Evolutionary conservation across 2,888 invertebrate species (phyloP).

Genomic region (Linyphia triangularis): DNA sequence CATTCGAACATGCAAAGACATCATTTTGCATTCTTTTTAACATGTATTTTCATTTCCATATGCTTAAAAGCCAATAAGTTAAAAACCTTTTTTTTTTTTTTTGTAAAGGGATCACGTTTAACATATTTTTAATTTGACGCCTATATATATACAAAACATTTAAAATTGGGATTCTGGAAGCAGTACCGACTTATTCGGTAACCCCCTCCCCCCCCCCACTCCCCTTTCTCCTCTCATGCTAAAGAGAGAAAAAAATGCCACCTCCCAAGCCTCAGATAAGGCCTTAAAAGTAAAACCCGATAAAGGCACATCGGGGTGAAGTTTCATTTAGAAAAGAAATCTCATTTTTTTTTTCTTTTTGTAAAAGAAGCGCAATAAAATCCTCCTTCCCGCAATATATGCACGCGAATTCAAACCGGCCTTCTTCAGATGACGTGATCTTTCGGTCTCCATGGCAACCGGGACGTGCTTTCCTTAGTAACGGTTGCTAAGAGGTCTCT

Average conservation of each 20-base stretch:
- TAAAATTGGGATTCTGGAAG: too few relatives aligned
- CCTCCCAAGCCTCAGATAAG: background rate
- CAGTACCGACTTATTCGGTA: background rate
- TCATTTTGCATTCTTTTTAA: too few relatives aligned
- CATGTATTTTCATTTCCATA: too few relatives aligned
- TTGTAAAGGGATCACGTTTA: too few relatives aligned
- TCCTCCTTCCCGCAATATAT: slow-evolving; percentile 43
- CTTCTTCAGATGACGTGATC: slow-evolving; percentile 63
- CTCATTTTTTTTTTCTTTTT: slow-evolving; percentile 47
- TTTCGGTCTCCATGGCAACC: slow-evolving; percentile 56
- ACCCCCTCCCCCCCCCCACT: background rate
- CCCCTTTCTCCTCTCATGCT: background rate
- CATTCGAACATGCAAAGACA: too few relatives aligned
- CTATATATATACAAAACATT: too few relatives aligned
- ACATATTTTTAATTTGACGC: too few relatives aligned
- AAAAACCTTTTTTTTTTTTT: too few relatives aligned
- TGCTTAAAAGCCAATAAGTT: too few relatives aligned
- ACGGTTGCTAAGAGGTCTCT: slow-evolving; percentile 71
- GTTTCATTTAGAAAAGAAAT: slow-evolving; percentile 67
- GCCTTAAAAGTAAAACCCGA: slow-evolving; percentile 51
- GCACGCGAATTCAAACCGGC: slow-evolving; percentile 47
- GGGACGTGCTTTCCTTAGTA: slow-evolving; percentile 64
- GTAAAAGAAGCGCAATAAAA: slow-evolving; percentile 62
- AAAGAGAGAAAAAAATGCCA: background rate
- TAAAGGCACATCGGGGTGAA: slow-evolving; percentile 24